Evolutionary conservation across 2,797 vertebrate genomes (phyloP).

Genomic region (Eremophila alpestris): DNA sequence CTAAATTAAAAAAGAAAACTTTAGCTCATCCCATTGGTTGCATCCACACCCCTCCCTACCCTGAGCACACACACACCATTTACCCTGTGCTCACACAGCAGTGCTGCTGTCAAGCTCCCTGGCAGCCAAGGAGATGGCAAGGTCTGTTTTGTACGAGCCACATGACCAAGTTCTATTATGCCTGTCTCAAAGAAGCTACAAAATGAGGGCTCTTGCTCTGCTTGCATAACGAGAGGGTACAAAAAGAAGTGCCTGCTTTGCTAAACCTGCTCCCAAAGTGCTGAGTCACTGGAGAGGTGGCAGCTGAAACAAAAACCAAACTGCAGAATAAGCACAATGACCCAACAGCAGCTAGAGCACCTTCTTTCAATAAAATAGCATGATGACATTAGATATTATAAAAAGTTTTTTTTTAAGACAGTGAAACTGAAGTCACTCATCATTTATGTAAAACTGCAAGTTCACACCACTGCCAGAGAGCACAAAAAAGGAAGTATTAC

Average conservation of each 20-base stretch:
- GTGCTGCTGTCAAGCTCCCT: neutral
- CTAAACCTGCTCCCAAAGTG: neutral
- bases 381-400: neutral
- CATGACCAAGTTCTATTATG: neutral
- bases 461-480: neutral
- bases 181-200: conserved; percentile 1
- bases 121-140: neutral
- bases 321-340: neutral
- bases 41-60: neutral
- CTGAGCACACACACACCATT: neutral
- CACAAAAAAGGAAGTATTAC: neutral
- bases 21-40: neutral
- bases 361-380: neutral
- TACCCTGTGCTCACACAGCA: neutral
- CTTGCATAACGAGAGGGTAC: conserved; percentile 18
- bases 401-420: neutral
- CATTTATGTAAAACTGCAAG: neutral
- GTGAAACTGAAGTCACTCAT: neutral
- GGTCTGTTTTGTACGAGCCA: neutral
- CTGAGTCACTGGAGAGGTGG: conserved; percentile 44
- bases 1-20: neutral
- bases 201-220: conserved; percentile 5
- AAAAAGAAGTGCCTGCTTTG: neutral
- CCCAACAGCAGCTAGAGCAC: neutral
- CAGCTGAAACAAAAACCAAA: conserved; percentile 42